Evolutionary conservation across 2,888 invertebrate species (phyloP).

Genomic region (Keiferia lycopersicella): DNA sequence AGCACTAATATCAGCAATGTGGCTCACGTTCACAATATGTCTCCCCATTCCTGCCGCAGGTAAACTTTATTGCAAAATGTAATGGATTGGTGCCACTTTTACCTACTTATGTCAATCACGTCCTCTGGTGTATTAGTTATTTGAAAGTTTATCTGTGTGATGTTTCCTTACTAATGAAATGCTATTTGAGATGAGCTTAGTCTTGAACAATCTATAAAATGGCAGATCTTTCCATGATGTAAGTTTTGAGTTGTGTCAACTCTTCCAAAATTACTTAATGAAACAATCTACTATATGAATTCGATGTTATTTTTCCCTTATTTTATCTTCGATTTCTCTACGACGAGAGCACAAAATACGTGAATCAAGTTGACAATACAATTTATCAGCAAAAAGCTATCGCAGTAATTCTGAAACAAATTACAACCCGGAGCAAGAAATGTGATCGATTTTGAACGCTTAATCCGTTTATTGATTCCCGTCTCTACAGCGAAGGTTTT

Average conservation of each 20-base stretch:
- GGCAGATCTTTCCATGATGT: no score
- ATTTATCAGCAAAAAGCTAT: constrained; percentile 14
- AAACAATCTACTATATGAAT: not conserved
- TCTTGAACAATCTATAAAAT: no score
- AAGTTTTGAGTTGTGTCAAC: no score
- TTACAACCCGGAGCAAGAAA: constrained; percentile 21
- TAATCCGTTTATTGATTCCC: constrained; percentile 51
- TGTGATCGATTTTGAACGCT: constrained; percentile 17
- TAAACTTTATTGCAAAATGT: constrained; percentile 27
- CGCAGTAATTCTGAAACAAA: constrained; percentile 14
- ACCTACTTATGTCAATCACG: not conserved
- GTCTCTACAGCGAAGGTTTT: constrained; percentile 39
- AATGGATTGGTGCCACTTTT: constrained; percentile 23
- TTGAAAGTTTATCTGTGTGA: no score
- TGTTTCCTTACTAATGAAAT: no score
- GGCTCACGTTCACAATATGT: constrained; percentile 33
- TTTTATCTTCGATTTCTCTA: not conserved
- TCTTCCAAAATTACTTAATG: no score
- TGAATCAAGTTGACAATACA: not conserved
- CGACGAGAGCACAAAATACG: not conserved
- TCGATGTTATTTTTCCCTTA: not conserved
- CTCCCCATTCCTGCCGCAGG: constrained; percentile 23
- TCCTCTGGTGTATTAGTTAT: not conserved
- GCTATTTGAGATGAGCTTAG: no score
- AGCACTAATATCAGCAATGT: constrained; percentile 25